These are phyloP conservation scores for Aleiodes testaceus DNA, from an alignment of 2,888 invertebrate genomes.

Conservation along the genomic window DNA sequence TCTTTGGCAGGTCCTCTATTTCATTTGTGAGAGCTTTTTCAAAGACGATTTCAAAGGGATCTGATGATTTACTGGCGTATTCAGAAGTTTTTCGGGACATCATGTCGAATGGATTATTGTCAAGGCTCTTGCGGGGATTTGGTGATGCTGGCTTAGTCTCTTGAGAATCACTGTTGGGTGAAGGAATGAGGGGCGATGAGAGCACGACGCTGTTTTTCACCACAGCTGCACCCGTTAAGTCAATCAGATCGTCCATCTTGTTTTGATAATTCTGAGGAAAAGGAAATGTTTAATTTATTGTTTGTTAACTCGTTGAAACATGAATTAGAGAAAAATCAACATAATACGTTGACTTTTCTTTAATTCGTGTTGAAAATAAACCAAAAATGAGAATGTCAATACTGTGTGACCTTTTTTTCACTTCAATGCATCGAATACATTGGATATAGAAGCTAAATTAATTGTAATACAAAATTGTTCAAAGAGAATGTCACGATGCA, in stretches of 20 bases:
- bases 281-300: neutral
- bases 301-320: neutral
- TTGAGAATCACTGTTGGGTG: slow-evolving; percentile 46
- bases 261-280: neutral
- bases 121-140: slow-evolving; percentile 56
- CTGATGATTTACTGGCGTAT: slow-evolving; percentile 62
- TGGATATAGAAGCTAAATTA: too few relatives aligned
- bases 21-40: slow-evolving; percentile 57
- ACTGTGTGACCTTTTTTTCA: too few relatives aligned
- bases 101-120: slow-evolving; percentile 68
- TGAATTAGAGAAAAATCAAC: too few relatives aligned
- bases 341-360: too few relatives aligned
- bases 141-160: slow-evolving; percentile 31
- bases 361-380: too few relatives aligned
- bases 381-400: too few relatives aligned
- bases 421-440: too few relatives aligned
- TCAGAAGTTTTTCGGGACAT: slow-evolving; percentile 62
- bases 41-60: slow-evolving; percentile 66
- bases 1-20: slow-evolving; percentile 51
- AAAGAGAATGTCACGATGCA: too few relatives aligned
- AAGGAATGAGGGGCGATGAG: slow-evolving; percentile 63
- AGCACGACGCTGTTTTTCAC: slow-evolving; percentile 47
- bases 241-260: slow-evolving; percentile 66
- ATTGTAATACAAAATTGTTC: too few relatives aligned
- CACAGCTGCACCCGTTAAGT: slow-evolving; percentile 61